These are phyloP conservation scores for Cerceris rybyensis DNA, from an alignment of 2,888 invertebrate species.

Conservation along the genomic window DNA sequence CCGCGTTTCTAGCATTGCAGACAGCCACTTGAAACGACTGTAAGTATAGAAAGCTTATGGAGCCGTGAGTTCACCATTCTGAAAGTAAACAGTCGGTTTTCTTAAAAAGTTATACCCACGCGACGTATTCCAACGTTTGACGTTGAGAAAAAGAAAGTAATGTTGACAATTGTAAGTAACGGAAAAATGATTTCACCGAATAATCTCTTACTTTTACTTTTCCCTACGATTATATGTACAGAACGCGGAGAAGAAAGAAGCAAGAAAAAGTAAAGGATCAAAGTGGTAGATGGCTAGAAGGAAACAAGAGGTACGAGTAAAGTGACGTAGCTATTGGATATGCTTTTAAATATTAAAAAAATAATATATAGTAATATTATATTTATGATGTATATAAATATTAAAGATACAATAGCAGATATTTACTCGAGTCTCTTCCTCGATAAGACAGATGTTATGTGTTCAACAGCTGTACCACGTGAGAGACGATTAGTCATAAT, in stretches of 20 bases:
- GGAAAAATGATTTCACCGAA: too few relatives aligned
- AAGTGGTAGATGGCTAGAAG: too few relatives aligned
- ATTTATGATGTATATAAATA: constrained; percentile 26
- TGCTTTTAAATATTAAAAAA: too few relatives aligned
- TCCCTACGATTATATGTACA: too few relatives aligned
- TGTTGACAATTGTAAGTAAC: not conserved
- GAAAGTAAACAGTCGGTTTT: not conserved
- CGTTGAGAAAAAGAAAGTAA: constrained; percentile 1
- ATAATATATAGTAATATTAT: too few relatives aligned
- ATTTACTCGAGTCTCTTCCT: constrained; percentile 13
- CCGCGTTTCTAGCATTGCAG: constrained; percentile 5
- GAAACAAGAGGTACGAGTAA: too few relatives aligned
- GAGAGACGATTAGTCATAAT: constrained; percentile 26
- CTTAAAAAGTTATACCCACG: not conserved
- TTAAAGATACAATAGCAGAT: constrained; percentile 19
- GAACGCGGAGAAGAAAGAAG: too few relatives aligned
- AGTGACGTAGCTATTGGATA: too few relatives aligned
- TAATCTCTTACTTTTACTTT: too few relatives aligned
- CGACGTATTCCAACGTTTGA: too few relatives aligned
- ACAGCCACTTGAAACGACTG: constrained; percentile 30
- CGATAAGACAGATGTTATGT: not conserved
- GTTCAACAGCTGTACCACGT: not conserved
- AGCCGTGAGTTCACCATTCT: constrained; percentile 24
- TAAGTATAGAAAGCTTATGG: constrained; percentile 45
- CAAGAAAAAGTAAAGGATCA: too few relatives aligned